These are phyloP conservation scores for Spea hammondii DNA, from an alignment of 2,797 vertebrate species.

Conservation along the genomic window DNA sequence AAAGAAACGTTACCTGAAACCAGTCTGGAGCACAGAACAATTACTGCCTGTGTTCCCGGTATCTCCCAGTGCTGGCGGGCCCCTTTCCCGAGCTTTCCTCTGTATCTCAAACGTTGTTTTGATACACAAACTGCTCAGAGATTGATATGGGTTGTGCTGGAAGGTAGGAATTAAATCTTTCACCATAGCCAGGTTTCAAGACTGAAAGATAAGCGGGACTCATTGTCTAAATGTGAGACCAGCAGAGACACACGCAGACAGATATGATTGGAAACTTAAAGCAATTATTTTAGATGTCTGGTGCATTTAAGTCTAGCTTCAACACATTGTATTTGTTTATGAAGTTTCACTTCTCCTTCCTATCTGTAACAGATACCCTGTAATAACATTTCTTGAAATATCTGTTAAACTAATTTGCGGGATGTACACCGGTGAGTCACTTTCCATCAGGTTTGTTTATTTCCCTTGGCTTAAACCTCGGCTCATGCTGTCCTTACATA, in stretches of 20 bases:
- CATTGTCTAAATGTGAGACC: too few species aligned
- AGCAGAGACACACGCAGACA: too few species aligned
- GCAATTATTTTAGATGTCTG: too few species aligned
- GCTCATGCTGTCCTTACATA: not conserved
- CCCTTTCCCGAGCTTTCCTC: not conserved
- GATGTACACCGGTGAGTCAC: not conserved
- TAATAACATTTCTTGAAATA: not conserved
- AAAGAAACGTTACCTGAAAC: slow-evolving; percentile 16
- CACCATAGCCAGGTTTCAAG: not conserved
- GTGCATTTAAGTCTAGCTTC: too few species aligned
- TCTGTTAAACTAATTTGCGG: slow-evolving; percentile 5
- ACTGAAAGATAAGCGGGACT: too few species aligned
- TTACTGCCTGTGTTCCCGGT: slow-evolving; percentile 18
- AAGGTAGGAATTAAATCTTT: not conserved
- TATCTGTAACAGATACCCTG: not conserved
- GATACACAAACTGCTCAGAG: slow-evolving; percentile 6
- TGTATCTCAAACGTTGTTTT: not conserved
- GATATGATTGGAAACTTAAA: too few species aligned
- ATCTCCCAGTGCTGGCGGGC: slow-evolving; percentile 6
- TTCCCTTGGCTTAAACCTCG: not conserved
- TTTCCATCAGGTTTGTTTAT: slow-evolving; percentile 1
- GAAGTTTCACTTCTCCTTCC: too few species aligned
- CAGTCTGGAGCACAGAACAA: slow-evolving; percentile 25
- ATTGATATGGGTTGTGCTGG: not conserved
- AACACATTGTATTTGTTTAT: too few species aligned